Base-by-base conservation (phyloP, 2,797 vertebrate species). In the Alexandromys oeconomus region DNA sequence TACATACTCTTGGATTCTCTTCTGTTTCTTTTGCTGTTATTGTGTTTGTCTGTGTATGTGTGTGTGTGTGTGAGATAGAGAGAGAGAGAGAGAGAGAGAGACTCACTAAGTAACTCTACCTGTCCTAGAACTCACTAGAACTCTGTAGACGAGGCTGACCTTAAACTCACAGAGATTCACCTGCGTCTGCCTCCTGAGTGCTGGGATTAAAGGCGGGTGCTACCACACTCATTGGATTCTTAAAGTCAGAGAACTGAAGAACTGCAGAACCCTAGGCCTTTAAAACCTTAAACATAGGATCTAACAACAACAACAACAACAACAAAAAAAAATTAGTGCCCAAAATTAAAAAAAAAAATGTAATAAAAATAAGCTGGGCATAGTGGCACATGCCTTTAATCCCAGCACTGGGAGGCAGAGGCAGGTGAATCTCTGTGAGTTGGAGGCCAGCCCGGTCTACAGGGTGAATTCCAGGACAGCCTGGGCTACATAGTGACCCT, bases 251-350 rank as follows among this genome's bases (percentile, higher is more conserved):
- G 54, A 88, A 92, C 46, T 85, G 14, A 54, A 84, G 87, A 80
- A 27, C 51, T 43, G 37, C 3, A 89, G 87, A 87, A 89, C 3
- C 43, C 8, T n/a, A 48, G 48, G 31, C 40, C 34, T 67, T 87
- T 80, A 87, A 67, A 80, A 57, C 4, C 65, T 92, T 94, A 61
- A 46, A 84, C 63, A 69, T 4, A 81, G 67, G 92, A 59, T 8
- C 67, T 91, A 79, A 93, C 81, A 51, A 14, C 40, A 80, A 87
- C 87, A 87, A 90, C 43, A 46, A 51, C 48, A 51, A 51, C 48
- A 51, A 48, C 48, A n/a, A n/a, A n/a, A n/a, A 90, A 40, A 1
- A 29, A 21, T 76, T 65, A 84, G 9, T 0, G 1, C 27, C 59
- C 57, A 40, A 37, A 81, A 15, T 23, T 40, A 11, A 73, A 71